These are phyloP conservation scores for Brachyalestes nurse DNA, from an alignment of 2,797 vertebrate genomes.

Conservation along the genomic window DNA sequence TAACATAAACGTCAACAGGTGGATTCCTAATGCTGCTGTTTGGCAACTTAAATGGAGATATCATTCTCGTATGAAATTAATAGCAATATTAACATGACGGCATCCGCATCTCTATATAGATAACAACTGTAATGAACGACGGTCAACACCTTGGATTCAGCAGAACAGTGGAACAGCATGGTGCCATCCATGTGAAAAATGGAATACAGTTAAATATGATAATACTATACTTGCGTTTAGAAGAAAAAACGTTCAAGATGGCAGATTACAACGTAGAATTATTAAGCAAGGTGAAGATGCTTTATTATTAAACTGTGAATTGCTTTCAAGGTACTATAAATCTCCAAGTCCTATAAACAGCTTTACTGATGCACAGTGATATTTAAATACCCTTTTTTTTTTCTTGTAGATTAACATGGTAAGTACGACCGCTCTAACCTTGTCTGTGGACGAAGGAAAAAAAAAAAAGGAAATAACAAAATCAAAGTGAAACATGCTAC, in stretches of 20 bases:
- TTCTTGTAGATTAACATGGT: background rate
- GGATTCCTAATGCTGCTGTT: constrained; percentile 3
- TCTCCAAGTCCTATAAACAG: constrained; percentile 40
- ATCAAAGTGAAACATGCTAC: constrained; percentile 47
- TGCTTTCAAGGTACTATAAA: constrained; percentile 55
- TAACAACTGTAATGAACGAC: background rate
- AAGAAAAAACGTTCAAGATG: constrained; percentile 12
- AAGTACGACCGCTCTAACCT: constrained; percentile 1
- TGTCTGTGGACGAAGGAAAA: constrained; percentile 3
- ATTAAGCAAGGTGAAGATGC: constrained; percentile 51
- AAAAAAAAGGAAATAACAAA: constrained; percentile 10
- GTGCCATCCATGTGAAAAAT: constrained; percentile 57
- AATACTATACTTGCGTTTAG: constrained; percentile 55
- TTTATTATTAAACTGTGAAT: constrained; percentile 66
- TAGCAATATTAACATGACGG: background rate
- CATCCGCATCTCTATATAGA: background rate
- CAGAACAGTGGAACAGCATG: constrained; percentile 4
- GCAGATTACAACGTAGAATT: constrained; percentile 27
- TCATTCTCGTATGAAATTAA: background rate
- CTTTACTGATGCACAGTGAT: constrained; percentile 58
- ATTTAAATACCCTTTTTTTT: constrained; percentile 49
- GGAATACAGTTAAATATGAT: constrained; percentile 62
- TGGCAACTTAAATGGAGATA: background rate
- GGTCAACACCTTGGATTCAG: background rate
- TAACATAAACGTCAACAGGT: constrained; percentile 8